phyloP scores from a whole-genome alignment of 2,888 invertebrate genomes.

The Philereme transversata region DNA sequence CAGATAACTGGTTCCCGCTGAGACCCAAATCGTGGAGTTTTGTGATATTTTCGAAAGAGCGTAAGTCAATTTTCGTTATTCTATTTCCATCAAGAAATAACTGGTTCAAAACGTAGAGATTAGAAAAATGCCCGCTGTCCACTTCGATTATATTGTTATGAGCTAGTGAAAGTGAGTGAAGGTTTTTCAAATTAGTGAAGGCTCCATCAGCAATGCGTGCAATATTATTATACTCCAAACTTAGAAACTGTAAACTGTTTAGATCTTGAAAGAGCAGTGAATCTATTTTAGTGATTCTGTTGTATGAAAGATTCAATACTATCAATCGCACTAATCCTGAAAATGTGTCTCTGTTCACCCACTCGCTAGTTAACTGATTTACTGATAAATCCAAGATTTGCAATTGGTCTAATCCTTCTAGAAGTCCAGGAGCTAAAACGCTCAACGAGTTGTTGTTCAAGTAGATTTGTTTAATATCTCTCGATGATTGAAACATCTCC shows the following conservation, averaged over 20 bases:
- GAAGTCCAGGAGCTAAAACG: slow-evolving; percentile 89
- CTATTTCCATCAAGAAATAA: slow-evolving; percentile 90
- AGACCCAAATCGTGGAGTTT: slow-evolving; percentile 90
- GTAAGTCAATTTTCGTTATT: slow-evolving; percentile 87
- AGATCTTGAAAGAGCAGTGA: slow-evolving; percentile 89
- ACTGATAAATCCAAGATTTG: slow-evolving; percentile 89
- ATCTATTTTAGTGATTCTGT: slow-evolving; percentile 89
- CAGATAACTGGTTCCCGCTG: slow-evolving; percentile 88
- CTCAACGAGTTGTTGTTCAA: slow-evolving; percentile 91
- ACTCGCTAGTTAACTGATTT: slow-evolving; percentile 90
- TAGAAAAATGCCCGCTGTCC: slow-evolving; percentile 88
- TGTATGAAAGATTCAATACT: slow-evolving; percentile 89
- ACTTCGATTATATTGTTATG: slow-evolving; percentile 88
- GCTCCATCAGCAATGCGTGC: slow-evolving; percentile 88
- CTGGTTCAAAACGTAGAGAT: slow-evolving; percentile 89
- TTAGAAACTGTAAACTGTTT: slow-evolving; percentile 89
- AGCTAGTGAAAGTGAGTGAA: slow-evolving; percentile 89
- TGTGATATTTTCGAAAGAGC: slow-evolving; percentile 90
- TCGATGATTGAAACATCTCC: slow-evolving; percentile 89
- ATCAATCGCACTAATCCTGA: slow-evolving; percentile 89
- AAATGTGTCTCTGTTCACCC: slow-evolving; percentile 91
- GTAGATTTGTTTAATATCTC: slow-evolving; percentile 88
- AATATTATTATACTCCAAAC: slow-evolving; percentile 88
- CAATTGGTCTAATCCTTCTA: slow-evolving; percentile 89
- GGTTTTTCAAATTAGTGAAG: slow-evolving; percentile 89